Evolutionary conservation across 2,113 vertebrate genomes (phyloP).

Genomic region (Oncorhynchus gorbuscha): DNA sequence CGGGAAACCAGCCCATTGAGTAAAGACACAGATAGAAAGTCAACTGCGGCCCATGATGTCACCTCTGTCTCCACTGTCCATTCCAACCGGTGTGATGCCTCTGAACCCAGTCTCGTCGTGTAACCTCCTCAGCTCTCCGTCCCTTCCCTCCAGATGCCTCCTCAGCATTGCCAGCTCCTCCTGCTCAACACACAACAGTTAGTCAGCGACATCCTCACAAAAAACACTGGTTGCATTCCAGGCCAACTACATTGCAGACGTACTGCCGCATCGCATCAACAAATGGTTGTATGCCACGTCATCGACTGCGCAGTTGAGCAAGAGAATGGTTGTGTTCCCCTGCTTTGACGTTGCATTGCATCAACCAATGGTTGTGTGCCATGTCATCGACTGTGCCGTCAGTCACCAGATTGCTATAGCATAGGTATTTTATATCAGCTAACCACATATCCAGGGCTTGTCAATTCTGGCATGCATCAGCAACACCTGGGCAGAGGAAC

Average conservation of each 20-base stretch:
- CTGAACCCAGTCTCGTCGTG: slow-evolving; percentile 82
- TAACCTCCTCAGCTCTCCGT: slow-evolving; percentile 81
- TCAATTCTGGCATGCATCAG: too few relatives aligned
- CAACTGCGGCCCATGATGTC: slow-evolving; percentile 31
- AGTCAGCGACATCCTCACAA: slow-evolving; percentile 30
- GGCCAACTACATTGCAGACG: not conserved
- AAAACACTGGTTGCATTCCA: not conserved
- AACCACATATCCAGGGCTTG: too few relatives aligned
- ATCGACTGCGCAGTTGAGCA: too few relatives aligned
- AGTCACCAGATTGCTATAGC: too few relatives aligned
- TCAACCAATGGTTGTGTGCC: too few relatives aligned
- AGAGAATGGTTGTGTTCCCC: too few relatives aligned
- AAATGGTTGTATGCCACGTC: too few relatives aligned
- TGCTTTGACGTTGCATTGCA: too few relatives aligned
- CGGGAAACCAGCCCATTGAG: not conserved
- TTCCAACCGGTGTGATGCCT: slow-evolving; percentile 65
- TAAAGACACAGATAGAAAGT: not conserved
- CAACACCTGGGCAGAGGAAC: too few relatives aligned
- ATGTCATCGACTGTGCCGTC: too few relatives aligned
- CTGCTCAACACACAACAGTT: slow-evolving; percentile 65
- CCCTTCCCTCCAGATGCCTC: slow-evolving; percentile 87
- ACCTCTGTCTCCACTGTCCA: slow-evolving; percentile 85
- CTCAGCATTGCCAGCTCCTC: slow-evolving; percentile 86
- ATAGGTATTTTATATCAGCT: too few relatives aligned
- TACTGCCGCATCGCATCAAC: not conserved